phyloP scores from a whole-genome alignment of 2,797 vertebrate genomes.

The Malurus leucopterus region DNA sequence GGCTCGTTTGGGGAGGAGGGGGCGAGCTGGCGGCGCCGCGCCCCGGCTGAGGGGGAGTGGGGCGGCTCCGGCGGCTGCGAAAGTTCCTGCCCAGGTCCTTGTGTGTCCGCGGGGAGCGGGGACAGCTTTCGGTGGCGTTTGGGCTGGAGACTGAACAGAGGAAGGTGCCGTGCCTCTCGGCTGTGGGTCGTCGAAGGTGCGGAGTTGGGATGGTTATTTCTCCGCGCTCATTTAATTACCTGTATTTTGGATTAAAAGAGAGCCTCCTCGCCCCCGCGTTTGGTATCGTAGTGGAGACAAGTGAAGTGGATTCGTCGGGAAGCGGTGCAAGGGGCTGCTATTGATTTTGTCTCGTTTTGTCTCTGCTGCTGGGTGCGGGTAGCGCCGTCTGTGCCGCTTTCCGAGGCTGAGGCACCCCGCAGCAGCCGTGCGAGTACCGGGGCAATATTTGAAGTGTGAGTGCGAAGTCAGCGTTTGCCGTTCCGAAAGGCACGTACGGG shows the following conservation, averaged over 20 bases:
- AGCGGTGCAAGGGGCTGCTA: rapidly evolving
- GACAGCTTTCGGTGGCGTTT: not conserved
- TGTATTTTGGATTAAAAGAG: not conserved
- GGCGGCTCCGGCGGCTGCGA: not conserved
- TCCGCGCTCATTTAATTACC: not conserved
- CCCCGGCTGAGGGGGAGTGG: not conserved
- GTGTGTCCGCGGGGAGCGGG: not conserved
- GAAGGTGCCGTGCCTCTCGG: not conserved
- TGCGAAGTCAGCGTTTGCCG: rapidly evolving
- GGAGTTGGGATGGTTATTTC: not conserved
- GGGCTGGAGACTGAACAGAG: not conserved
- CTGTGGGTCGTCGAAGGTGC: not conserved
- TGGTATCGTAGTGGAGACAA: too few relatives aligned
- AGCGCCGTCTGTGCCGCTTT: rapidly evolving
- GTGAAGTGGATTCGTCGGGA: rapidly evolving
- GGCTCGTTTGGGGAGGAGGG: not conserved
- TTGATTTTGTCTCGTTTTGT: too few relatives aligned
- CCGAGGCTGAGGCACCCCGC: not conserved
- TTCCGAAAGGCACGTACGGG: rapidly evolving
- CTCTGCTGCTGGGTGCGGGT: not conserved
- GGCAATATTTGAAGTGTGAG: rapidly evolving
- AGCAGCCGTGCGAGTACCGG: not conserved
- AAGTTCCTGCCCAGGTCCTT: not conserved
- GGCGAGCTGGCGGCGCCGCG: not conserved
- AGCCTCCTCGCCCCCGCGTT: rapidly evolving